A percentile compares a stretch with the other conserved stretches of the same genome.
These are phyloP conservation scores for Margaritifera margaritifera DNA, from an alignment of 2,888 invertebrate genomes.

Conservation along the genomic window DNA sequence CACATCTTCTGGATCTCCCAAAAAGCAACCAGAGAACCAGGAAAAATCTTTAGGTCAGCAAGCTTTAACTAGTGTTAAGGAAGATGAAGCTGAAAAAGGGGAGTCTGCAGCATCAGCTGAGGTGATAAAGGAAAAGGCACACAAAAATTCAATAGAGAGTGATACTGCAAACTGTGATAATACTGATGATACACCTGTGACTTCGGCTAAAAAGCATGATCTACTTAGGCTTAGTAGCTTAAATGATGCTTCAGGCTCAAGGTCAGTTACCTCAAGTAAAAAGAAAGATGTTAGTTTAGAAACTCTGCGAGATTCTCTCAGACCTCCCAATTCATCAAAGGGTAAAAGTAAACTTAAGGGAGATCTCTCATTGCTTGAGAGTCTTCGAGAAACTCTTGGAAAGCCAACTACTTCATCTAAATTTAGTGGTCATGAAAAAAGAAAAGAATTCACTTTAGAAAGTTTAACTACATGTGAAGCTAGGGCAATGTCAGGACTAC, in stretches of 20 bases:
- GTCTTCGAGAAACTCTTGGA: slow-evolving; percentile 53
- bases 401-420: slow-evolving; percentile 58
- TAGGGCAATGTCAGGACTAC: slow-evolving; percentile 68
- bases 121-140: slow-evolving; percentile 5
- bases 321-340: slow-evolving; percentile 47
- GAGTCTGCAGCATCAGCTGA: slow-evolving; percentile 5
- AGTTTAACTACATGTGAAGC: slow-evolving; percentile 69
- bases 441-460: slow-evolving; percentile 67
- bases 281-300: slow-evolving; percentile 55
- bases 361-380: slow-evolving; percentile 41
- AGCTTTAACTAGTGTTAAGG: slow-evolving; percentile 45
- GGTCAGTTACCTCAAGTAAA: slow-evolving; percentile 45
- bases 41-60: slow-evolving; percentile 36
- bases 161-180: slow-evolving; percentile 40
- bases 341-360: slow-evolving; percentile 42
- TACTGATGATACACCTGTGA: slow-evolving; percentile 26
- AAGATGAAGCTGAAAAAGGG: slow-evolving; percentile 34
- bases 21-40: slow-evolving; percentile 27
- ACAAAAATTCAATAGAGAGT: slow-evolving; percentile 10
- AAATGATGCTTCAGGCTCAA: slow-evolving; percentile 30
- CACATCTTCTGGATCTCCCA: slow-evolving; percentile 5
- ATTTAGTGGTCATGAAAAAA: slow-evolving; percentile 53
- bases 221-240: slow-evolving; percentile 38
- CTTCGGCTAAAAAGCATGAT: slow-evolving; percentile 39
- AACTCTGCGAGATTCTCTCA: slow-evolving; percentile 51